phyloP scores from a whole-genome alignment of 2,113 vertebrate species.

The Drymodes brunneopygia region DNA sequence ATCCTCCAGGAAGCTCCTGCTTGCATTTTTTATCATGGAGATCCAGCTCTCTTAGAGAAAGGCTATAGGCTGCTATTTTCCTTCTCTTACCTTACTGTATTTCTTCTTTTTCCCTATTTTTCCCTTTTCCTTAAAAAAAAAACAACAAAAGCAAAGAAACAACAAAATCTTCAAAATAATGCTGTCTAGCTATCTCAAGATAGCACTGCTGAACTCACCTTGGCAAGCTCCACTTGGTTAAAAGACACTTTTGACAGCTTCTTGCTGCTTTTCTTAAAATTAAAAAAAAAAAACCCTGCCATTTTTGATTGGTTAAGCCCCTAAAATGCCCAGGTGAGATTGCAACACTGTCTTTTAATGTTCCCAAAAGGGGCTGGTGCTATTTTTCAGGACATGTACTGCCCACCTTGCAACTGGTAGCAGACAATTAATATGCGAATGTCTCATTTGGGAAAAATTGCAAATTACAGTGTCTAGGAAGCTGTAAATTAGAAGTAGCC shows the following conservation, averaged over 20 bases:
- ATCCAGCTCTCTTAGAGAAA: neutral
- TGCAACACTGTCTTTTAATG: neutral
- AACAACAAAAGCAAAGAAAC: neutral
- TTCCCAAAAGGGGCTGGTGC: neutral
- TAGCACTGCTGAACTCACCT: neutral
- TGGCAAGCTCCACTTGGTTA: neutral
- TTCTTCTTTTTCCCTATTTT: neutral
- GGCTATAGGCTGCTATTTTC: neutral
- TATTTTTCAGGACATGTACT: neutral
- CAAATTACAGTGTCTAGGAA: neutral
- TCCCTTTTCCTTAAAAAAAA: neutral
- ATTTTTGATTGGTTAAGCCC: constrained; percentile 21
- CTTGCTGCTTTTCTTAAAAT: neutral
- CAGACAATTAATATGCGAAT: neutral
- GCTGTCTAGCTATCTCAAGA: neutral
- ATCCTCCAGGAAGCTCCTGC: neutral
- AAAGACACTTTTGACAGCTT: neutral
- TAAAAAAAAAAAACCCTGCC: neutral
- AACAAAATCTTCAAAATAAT: neutral
- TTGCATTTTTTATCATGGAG: neutral
- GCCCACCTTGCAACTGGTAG: neutral
- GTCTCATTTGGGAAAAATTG: constrained; percentile 14
- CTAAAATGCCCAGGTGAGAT: neutral
- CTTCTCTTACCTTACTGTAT: neutral
- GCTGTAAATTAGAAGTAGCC: neutral